phyloP scores from a whole-genome alignment of 2,797 vertebrate genomes.

The Gobio occitaniae region DNA sequence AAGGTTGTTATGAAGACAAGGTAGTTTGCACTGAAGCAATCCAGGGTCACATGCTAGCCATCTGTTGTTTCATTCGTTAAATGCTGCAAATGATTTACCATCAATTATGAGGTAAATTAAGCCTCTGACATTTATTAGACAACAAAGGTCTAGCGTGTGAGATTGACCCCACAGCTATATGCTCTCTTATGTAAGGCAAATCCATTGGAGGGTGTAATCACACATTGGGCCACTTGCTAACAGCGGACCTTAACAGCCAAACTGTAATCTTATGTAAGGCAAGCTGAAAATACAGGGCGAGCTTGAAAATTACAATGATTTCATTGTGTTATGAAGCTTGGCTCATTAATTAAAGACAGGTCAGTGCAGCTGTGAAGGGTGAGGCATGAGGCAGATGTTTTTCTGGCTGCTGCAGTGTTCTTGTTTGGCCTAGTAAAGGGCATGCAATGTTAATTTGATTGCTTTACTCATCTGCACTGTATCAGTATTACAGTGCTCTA shows the following conservation, averaged over 20 bases:
- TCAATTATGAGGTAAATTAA: slow-evolving; percentile 47
- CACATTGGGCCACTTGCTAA: slow-evolving; percentile 51
- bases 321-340: slow-evolving; percentile 17
- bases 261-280: slow-evolving; percentile 56
- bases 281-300: slow-evolving; percentile 18
- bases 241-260: slow-evolving; percentile 45
- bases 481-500: not conserved
- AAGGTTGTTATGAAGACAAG: slow-evolving; percentile 36
- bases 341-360: slow-evolving; percentile 55
- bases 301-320: slow-evolving; percentile 44
- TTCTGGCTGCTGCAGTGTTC: slow-evolving; percentile 29
- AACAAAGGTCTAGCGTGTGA: slow-evolving; percentile 42
- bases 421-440: slow-evolving; percentile 25
- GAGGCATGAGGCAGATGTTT: slow-evolving; percentile 37
- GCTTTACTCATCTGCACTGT: not conserved
- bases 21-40: slow-evolving; percentile 29
- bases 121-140: slow-evolving; percentile 44
- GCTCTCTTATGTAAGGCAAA: slow-evolving; percentile 40
- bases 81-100: slow-evolving; percentile 29
- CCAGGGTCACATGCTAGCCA: not conserved
- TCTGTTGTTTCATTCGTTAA: slow-evolving; percentile 34
- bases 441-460: slow-evolving; percentile 16
- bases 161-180: slow-evolving; percentile 44
- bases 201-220: slow-evolving; percentile 51
- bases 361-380: slow-evolving; percentile 39